These are phyloP conservation scores for Cynopterus sphinx DNA, from an alignment of 2,797 vertebrate species.

Conservation along the genomic window DNA sequence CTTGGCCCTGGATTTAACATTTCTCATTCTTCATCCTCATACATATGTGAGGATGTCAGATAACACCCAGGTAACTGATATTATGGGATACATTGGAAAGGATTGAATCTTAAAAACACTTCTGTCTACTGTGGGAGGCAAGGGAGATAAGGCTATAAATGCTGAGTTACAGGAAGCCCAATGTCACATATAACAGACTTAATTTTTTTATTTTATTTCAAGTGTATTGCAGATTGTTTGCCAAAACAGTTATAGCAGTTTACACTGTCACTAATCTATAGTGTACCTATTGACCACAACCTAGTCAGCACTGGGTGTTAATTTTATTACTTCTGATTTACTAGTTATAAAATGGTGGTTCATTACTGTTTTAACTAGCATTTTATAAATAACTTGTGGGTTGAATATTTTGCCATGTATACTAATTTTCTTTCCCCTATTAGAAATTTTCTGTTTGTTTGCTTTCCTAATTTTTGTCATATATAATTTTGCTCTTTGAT, in stretches of 20 bases:
- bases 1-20: not conserved
- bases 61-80: not conserved
- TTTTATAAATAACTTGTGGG: conserved; percentile 35
- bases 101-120: not conserved
- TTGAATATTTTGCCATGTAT: conserved; percentile 41
- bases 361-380: not conserved
- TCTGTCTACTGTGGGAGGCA: not conserved
- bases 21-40: conserved; percentile 8
- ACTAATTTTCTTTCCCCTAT: conserved; percentile 31
- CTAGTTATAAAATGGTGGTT: conserved; percentile 16
- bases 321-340: conserved; percentile 28
- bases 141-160: not conserved
- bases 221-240: not conserved
- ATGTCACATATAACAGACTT: not conserved
- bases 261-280: not conserved
- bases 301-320: not conserved
- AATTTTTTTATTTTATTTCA: not conserved
- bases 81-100: not conserved
- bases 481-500: conserved; percentile 30
- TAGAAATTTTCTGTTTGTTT: conserved; percentile 24
- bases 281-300: not conserved
- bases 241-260: not conserved
- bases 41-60: not conserved
- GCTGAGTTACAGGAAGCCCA: not conserved
- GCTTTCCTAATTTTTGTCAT: conserved; percentile 28